Evolutionary conservation across 2,888 invertebrate genomes (phyloP).

Genomic region (Luperina testacea): DNA sequence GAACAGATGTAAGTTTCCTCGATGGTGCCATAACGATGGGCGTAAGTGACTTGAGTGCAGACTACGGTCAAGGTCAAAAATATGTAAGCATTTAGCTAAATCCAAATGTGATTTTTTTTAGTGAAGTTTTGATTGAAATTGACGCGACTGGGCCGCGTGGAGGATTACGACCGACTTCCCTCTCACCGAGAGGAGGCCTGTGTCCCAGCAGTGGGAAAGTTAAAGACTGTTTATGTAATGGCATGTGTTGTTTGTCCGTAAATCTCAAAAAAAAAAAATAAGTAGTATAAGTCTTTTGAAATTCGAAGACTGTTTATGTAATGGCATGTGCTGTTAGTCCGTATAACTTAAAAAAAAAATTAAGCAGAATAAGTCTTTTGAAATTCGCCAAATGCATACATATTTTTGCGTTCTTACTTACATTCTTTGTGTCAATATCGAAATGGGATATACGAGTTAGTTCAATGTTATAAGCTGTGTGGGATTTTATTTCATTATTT

Average conservation of each 20-base stretch:
- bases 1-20: no score
- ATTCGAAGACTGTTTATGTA: no score
- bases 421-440: conserved; percentile 10
- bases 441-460: conserved; percentile 13
- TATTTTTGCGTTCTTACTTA: conserved; percentile 9
- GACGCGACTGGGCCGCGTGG: neutral
- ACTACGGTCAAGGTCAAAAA: neutral
- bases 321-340: no score
- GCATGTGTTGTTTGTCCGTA: neutral
- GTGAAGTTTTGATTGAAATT: neutral
- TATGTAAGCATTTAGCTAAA: conserved; percentile 2
- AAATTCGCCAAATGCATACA: neutral
- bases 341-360: neutral
- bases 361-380: no score
- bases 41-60: neutral
- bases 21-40: conserved; percentile 1
- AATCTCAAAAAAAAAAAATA: neutral
- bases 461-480: conserved; percentile 34
- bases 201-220: neutral
- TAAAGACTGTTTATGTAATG: neutral
- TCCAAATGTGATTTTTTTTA: neutral
- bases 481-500: conserved; percentile 54
- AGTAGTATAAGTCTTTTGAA: no score
- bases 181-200: neutral
- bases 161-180: neutral